These are phyloP conservation scores for Athripsodes cinereus DNA, from an alignment of 2,888 invertebrate genomes.

Conservation along the genomic window DNA sequence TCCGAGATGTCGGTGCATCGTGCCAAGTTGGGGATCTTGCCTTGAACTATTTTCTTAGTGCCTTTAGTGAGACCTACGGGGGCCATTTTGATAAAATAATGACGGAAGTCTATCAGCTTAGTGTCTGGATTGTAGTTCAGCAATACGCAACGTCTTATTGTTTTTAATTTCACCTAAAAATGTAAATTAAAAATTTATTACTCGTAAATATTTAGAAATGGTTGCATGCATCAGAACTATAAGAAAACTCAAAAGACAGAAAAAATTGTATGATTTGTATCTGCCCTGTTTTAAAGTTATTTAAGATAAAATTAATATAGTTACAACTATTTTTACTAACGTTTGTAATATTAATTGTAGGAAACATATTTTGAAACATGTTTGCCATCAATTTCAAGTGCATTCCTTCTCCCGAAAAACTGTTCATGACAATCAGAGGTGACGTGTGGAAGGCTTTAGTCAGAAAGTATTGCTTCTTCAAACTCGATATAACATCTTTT, in stretches of 20 bases:
- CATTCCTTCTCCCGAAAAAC: conserved; percentile 83
- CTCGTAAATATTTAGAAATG: too few relatives aligned
- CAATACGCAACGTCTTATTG: conserved; percentile 82
- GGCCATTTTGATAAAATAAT: conserved; percentile 88
- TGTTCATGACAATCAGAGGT: conserved; percentile 85
- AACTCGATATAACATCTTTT: conserved; percentile 78
- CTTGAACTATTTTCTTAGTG: conserved; percentile 87
- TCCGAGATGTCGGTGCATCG: conserved; percentile 82
- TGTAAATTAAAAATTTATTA: neutral
- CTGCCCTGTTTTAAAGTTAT: too few relatives aligned
- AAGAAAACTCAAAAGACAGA: too few relatives aligned
- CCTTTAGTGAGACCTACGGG: conserved; percentile 87
- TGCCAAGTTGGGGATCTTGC: conserved; percentile 86
- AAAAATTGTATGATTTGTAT: too few relatives aligned
- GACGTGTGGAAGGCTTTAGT: conserved; percentile 80
- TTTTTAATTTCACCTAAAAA: conserved; percentile 74
- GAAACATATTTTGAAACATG: conserved; percentile 98
- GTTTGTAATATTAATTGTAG: conserved; percentile 88
- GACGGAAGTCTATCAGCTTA: conserved; percentile 84
- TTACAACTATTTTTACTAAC: conserved; percentile 52
- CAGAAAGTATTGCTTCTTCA: conserved; percentile 78
- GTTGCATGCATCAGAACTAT: too few relatives aligned
- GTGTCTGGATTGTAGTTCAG: conserved; percentile 83
- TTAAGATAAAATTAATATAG: too few relatives aligned
- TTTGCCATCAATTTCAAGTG: conserved; percentile 89